These are phyloP conservation scores for Andrena praecox DNA, from an alignment of 2,888 invertebrate species.

Conservation along the genomic window DNA sequence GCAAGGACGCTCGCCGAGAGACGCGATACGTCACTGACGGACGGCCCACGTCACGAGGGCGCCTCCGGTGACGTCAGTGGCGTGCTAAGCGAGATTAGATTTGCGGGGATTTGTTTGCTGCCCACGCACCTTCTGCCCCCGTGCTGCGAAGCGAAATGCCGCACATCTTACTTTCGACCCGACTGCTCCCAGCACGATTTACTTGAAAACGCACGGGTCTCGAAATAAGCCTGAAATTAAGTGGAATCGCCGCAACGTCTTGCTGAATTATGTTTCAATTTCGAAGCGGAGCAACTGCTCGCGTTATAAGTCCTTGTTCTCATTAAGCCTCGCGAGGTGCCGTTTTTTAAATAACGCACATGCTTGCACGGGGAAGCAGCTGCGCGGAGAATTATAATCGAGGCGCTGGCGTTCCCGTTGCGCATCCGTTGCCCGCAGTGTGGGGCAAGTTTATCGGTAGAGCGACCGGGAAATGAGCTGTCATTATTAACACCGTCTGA, in stretches of 20 bases:
- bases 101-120: conserved; percentile 62
- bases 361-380: conserved; percentile 8
- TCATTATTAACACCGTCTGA: conserved; percentile 42
- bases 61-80: conserved; percentile 72
- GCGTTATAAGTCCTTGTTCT: too few relatives aligned
- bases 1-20: conserved; percentile 62
- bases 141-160: conserved; percentile 32
- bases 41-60: conserved; percentile 68
- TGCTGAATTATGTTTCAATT: too few relatives aligned
- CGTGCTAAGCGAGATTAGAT: conserved; percentile 72
- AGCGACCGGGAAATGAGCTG: conserved; percentile 35
- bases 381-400: conserved; percentile 5
- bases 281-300: too few relatives aligned
- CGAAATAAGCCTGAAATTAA: too few relatives aligned
- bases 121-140: conserved; percentile 62
- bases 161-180: conserved; percentile 8
- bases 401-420: conserved; percentile 27
- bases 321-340: not conserved
- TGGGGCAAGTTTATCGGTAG: conserved; percentile 5
- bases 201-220: too few relatives aligned
- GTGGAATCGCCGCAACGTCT: too few relatives aligned
- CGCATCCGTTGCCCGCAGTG: not conserved
- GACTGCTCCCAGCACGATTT: not conserved
- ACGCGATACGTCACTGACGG: conserved; percentile 63
- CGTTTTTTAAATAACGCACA: not conserved